phyloP scores from a whole-genome alignment of 37 sponge, comb jelly and placozoan species.

The Ianthella basta region DNA sequence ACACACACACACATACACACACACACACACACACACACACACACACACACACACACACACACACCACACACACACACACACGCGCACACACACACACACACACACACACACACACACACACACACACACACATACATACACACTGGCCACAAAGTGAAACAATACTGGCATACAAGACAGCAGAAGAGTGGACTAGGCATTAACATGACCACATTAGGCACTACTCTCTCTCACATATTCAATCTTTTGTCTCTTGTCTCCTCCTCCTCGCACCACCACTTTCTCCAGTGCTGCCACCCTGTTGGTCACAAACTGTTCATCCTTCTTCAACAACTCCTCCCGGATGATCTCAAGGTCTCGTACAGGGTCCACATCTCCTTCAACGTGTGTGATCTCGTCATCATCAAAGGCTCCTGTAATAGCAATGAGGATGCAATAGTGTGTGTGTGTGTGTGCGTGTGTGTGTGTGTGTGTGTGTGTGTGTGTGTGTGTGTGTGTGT shows the following conservation, averaged over 20 bases:
- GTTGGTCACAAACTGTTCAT: constrained; percentile 60
- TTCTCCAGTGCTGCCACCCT: constrained; percentile 71
- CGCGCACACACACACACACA: constrained; percentile 5
- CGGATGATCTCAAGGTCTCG: constrained; percentile 94
- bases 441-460: no score
- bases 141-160: no score
- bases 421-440: background rate
- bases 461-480: no score
- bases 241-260: constrained; percentile 82
- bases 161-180: no score
- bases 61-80: constrained; percentile 12
- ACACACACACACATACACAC: background rate
- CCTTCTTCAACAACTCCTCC: constrained; percentile 90
- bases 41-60: constrained; percentile 23
- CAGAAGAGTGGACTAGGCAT: no score
- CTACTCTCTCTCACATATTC: constrained; percentile 73
- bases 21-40: constrained; percentile 7
- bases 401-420: constrained; percentile 93
- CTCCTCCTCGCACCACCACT: constrained; percentile 75
- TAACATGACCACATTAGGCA: no score
- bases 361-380: constrained; percentile 95
- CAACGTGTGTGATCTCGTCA: constrained; percentile 95
- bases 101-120: background rate
- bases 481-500: no score
- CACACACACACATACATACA: no score